These are phyloP conservation scores for Halichoeres trimaculatus DNA, from an alignment of 2,113 vertebrate species.

Conservation along the genomic window DNA sequence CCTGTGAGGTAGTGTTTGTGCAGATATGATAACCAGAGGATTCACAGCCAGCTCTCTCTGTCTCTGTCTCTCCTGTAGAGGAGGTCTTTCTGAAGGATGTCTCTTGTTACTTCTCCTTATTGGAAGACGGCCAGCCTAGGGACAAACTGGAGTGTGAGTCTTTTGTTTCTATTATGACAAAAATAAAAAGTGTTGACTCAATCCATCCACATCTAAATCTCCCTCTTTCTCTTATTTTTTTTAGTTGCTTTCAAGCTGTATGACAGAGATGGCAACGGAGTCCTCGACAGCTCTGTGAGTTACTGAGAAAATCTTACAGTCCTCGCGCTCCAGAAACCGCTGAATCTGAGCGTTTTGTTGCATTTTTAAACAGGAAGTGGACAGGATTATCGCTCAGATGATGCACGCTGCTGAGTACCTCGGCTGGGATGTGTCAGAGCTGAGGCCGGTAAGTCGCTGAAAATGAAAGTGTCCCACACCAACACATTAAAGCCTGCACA, in stretches of 20 bases:
- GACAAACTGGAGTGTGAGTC: slow-evolving; percentile 93
- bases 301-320: not conserved
- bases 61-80: slow-evolving; percentile 46
- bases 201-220: slow-evolving; percentile 38
- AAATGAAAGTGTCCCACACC: not conserved
- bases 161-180: slow-evolving; percentile 11
- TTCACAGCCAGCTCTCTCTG: slow-evolving; percentile 15
- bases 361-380: slow-evolving; percentile 85
- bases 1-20: slow-evolving; percentile 15
- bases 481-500: not conserved
- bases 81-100: slow-evolving; percentile 90
- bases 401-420: slow-evolving; percentile 92
- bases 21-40: slow-evolving; percentile 34
- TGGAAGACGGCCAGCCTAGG: slow-evolving; percentile 89
- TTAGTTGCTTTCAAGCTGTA: slow-evolving; percentile 92
- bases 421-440: slow-evolving; percentile 92
- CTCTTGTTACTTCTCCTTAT: slow-evolving; percentile 91
- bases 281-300: slow-evolving; percentile 92
- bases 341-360: not conserved
- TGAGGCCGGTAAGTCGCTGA: slow-evolving; percentile 85
- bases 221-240: slow-evolving; percentile 31
- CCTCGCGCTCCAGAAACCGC: not conserved
- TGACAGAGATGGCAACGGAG: slow-evolving; percentile 90
- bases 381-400: slow-evolving; percentile 92
- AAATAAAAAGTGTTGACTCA: slow-evolving; percentile 9